Base-by-base conservation (phyloP, 2,113 vertebrate genomes). In the Datnioides undecimradiatus region DNA sequence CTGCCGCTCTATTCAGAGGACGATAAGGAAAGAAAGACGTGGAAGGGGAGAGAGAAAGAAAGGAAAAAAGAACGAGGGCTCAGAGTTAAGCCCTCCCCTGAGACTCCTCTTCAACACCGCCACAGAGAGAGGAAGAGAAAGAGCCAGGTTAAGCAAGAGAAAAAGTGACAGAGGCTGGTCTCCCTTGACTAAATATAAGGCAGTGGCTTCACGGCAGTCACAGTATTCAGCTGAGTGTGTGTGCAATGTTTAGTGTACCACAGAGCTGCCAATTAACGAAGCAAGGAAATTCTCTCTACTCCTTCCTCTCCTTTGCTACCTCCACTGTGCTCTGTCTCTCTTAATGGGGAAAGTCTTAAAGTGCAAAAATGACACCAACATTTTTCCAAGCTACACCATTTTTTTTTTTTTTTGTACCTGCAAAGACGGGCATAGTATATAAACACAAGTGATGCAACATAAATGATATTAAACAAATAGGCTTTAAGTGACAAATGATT, bases 1-100 rank as follows among this genome's bases (percentile, higher is more conserved):
- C 49, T 88, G 77, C 71, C 0, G 64, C 73, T 82, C 77, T 72
- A 85, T 86, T 92, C 80, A 80, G 66, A 68, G 40, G 29, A 83
- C 19, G 58, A 88, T 88, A 81, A 87, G 73, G 79, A 77, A 82
- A 85, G 78, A 89, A 63, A 83, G 84, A 84, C 2, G 38, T 48
- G 29, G 48, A 85, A 40, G 58, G 45, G 36, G 51, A 72, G 78
- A 73, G 73, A 76, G 40, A 65, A 51, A 72, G 65, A 73, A 52
- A 63, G 25, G 73, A n/a, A 49, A 77, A 74, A 80, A 86, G 76
- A 82, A 81, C 12, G 59, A 83, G 82, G 79, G 60, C 86, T 90
- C 83, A 84, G 84, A 92, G 87, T 79, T 91, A 92, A 93, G 86
- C 79, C 87, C 52, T 88, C 91, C 91, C 91, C 27, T 21, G 90